Percentiles rank a stretch among this genome's conserved stretches.
Evolutionary conservation across 2,888 invertebrate genomes (phyloP).

Genomic region (Ametastegia equiseti): DNA sequence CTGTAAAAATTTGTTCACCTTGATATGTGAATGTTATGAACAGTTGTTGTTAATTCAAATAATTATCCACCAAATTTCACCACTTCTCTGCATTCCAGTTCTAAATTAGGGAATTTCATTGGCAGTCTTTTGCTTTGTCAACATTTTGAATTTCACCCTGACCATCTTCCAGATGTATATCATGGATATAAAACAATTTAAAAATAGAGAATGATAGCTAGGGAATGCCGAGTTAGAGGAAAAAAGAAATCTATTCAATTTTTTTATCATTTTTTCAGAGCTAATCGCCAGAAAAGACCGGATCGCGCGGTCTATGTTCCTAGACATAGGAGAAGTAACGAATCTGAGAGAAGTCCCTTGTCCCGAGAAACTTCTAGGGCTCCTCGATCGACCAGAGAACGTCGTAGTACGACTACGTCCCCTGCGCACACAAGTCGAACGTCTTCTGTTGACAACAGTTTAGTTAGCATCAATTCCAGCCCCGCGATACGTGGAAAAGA

Average conservation of each 20-base stretch:
- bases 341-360: constrained; percentile 62
- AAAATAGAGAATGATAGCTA: too few species aligned
- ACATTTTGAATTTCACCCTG: too few species aligned
- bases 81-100: too few species aligned
- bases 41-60: too few species aligned
- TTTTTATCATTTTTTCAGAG: constrained; percentile 56
- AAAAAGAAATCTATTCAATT: neutral
- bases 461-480: neutral
- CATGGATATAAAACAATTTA: too few species aligned
- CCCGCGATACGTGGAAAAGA: neutral
- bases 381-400: constrained; percentile 45
- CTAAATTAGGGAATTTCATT: too few species aligned
- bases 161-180: too few species aligned
- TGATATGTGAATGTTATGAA: too few species aligned
- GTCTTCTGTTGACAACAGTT: constrained; percentile 15
- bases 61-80: too few species aligned
- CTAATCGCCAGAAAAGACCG: constrained; percentile 79
- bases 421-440: constrained; percentile 8
- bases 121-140: too few species aligned
- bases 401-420: constrained; percentile 46
- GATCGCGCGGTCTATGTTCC: constrained; percentile 90
- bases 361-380: constrained; percentile 50
- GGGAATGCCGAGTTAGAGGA: too few species aligned
- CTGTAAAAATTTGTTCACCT: too few species aligned
- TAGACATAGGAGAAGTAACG: constrained; percentile 79